phyloP scores from a whole-genome alignment of 2,113 vertebrate species.

The Sclerurus mexicanus region DNA sequence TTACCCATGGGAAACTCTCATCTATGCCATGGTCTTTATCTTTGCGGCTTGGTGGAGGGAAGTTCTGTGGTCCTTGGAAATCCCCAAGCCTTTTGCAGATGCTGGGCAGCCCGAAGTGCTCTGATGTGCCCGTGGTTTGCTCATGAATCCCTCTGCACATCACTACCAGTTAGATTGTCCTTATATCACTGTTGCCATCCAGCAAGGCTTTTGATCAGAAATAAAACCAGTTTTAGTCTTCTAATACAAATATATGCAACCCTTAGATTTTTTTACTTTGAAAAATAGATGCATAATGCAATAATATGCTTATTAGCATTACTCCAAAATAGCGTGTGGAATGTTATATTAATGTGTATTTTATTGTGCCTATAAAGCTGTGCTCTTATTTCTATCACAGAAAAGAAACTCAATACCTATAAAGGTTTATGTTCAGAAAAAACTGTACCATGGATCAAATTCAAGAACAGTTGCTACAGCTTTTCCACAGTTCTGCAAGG shows the following conservation, averaged over 20 bases:
- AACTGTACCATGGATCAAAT: conserved; percentile 84
- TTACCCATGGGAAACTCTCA: neutral
- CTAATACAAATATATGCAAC: neutral
- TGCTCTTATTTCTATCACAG: conserved; percentile 69
- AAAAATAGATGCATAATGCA: neutral
- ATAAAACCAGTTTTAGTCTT: neutral
- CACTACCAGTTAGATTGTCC: neutral
- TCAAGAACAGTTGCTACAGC: conserved; percentile 87
- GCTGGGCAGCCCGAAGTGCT: neutral
- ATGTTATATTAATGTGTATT: conserved; percentile 11
- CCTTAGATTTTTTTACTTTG: neutral
- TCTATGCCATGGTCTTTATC: neutral
- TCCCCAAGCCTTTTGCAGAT: neutral
- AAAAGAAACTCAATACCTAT: conserved; percentile 66
- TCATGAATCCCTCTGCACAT: neutral
- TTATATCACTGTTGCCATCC: neutral
- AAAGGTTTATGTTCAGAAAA: conserved; percentile 81
- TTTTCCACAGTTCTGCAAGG: conserved; percentile 85
- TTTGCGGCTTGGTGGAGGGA: neutral
- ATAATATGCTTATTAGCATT: neutral
- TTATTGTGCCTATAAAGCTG: conserved; percentile 40
- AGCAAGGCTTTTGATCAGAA: neutral
- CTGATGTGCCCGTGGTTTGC: neutral
- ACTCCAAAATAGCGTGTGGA: neutral
- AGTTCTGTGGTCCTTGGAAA: neutral